Percentiles rank a stretch among this genome's conserved stretches.
Evolutionary conservation across 2,888 invertebrate species (phyloP).

Genomic region (Drosophila vallismaia): DNA sequence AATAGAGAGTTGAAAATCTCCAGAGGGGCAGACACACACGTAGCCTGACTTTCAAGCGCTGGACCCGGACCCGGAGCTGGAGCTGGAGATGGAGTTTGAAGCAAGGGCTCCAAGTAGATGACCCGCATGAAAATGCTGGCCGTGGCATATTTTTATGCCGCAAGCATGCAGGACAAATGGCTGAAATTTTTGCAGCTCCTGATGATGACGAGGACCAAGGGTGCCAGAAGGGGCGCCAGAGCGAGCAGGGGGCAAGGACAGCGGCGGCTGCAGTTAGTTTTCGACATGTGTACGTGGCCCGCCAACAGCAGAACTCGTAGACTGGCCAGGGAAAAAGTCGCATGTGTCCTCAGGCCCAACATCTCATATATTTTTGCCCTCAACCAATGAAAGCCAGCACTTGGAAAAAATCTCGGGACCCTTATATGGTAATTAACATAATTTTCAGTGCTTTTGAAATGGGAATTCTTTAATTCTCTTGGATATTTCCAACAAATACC

Average conservation of each 20-base stretch:
- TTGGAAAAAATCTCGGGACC: background rate
- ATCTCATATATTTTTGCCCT: conserved; percentile 52
- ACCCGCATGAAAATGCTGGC: conserved; percentile 81
- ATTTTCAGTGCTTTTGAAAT: background rate
- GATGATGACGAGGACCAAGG: conserved; percentile 57
- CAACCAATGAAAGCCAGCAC: conserved; percentile 28
- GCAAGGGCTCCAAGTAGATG: conserved; percentile 58
- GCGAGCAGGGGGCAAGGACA: conserved; percentile 39
- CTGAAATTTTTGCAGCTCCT: conserved; percentile 74
- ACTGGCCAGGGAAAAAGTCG: conserved; percentile 42
- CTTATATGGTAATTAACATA: background rate
- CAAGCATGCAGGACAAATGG: conserved; percentile 81
- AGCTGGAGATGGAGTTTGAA: conserved; percentile 15
- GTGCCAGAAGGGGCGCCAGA: background rate
- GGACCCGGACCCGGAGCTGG: conserved; percentile 17
- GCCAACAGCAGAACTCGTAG: conserved; percentile 54
- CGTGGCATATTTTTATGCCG: conserved; percentile 81
- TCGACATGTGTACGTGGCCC: conserved; percentile 75
- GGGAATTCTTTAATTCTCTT: background rate
- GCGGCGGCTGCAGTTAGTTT: conserved; percentile 68
- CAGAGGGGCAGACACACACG: conserved; percentile 35
- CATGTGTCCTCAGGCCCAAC: conserved; percentile 45
- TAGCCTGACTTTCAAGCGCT: conserved; percentile 71
- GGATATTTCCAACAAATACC: background rate
- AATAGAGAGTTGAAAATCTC: conserved; percentile 52